Conservation (phyloP, 2,113 vertebrate species). For the Leptosomus discolor region DNA sequence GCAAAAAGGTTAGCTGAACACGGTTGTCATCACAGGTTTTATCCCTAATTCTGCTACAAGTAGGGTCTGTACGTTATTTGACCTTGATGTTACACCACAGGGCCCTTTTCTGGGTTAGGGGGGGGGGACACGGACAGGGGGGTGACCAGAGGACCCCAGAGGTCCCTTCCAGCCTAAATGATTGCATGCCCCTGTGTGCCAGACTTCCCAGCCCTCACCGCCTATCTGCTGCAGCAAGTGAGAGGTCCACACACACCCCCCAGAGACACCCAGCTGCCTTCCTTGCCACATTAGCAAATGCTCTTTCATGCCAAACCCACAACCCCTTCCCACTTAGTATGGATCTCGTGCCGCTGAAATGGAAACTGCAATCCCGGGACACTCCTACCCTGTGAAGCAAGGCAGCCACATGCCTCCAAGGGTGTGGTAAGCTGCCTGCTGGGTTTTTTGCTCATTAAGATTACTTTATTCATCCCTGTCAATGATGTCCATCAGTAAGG, state of each 20-base stretch:
- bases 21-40: not conserved
- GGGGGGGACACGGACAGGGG: fast-evolving
- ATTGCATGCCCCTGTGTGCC: fast-evolving
- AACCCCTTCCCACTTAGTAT: not conserved
- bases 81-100: not conserved
- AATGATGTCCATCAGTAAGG: slow-evolving; percentile 1
- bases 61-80: not conserved
- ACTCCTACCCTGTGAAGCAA: not conserved
- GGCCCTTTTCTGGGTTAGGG: not conserved
- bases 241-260: not conserved
- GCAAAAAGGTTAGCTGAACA: not conserved
- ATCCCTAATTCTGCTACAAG: not conserved
- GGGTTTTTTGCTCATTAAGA: not conserved
- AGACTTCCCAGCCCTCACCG: not conserved
- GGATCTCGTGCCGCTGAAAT: not conserved
- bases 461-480: not conserved
- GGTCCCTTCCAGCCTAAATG: not conserved
- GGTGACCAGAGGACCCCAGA: not conserved
- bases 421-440: not conserved
- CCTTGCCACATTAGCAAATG: not conserved
- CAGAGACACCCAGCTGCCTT: not conserved
- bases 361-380: not conserved
- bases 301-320: not conserved
- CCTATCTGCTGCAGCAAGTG: not conserved
- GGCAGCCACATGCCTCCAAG: not conserved